Base-by-base conservation (phyloP, 2,113 vertebrate species). In the Hydrochoerus hydrochaeris region DNA sequence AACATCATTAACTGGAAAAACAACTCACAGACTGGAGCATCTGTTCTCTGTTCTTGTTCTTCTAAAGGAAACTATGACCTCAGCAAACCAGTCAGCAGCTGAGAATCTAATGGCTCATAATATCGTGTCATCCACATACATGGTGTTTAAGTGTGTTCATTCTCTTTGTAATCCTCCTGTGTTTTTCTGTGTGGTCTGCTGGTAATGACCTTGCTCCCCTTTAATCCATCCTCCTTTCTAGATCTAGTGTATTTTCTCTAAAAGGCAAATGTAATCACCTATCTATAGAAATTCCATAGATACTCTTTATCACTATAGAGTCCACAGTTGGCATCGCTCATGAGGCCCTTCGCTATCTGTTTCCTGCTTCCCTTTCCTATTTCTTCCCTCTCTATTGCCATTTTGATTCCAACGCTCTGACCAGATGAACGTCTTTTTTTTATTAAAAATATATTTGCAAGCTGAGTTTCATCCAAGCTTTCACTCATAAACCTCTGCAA, bases 1-100 rank as follows among this genome's bases (percentile, higher is more conserved):
- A 83, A 54, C 49, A 94, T 22, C 65, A 88, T 20, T 91, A 78
- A 82, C 7, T 44, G 8, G 58, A 60, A 95, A 95, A 96, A 9
- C 35, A 95, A 24, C 3, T 32, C 20, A 35, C 44, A 78, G 19
- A 62, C 35, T 58, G 12, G 65, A 86, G 94, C 17, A 78, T 19
- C 10, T 83, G 30, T 16, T 6, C 49, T 54, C 38, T 16, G 6
- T 35, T 83, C 10, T 81, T 75, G 44, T 35, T 86, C 85, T 91
- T 57, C 16, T 6, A 32, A 77, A 67, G 54, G 35, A 3, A 10
- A 67, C 46, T 90, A 30, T 46, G 54, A 52, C 65, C 57, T 44
- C 2, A 22, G n/a, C 87, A 96, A 71, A 71, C 10, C 57, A 94
- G 17, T 57, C 41, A 88, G n/a, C 73, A 80, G 35, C 5, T 57